Conservation (phyloP, 2,113 vertebrate species). For the Tympanuchus pallidicinctus region DNA sequence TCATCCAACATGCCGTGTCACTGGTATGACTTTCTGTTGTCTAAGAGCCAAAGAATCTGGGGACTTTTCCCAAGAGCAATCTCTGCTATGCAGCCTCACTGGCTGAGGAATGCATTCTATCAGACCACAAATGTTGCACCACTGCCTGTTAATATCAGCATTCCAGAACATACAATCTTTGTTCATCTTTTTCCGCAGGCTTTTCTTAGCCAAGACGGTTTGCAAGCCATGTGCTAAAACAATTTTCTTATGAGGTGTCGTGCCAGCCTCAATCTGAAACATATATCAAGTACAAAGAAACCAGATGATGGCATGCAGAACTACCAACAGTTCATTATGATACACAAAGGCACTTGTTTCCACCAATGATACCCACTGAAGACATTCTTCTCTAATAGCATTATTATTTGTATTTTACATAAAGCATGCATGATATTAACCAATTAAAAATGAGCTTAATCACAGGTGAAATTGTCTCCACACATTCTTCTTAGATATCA, state of each 20-base stretch:
- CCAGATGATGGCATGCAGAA: neutral
- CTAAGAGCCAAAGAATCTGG: conserved; percentile 63
- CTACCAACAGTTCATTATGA: neutral
- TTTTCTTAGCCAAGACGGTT: neutral
- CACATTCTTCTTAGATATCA: neutral
- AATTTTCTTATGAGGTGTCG: neutral
- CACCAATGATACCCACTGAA: neutral
- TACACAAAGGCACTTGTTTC: neutral
- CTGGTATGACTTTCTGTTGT: conserved; percentile 57
- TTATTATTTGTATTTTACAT: neutral
- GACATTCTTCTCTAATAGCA: neutral
- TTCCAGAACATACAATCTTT: neutral
- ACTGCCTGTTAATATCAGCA: conserved; percentile 30
- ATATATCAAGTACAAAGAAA: neutral
- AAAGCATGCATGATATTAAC: neutral
- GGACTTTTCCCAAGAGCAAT: conserved; percentile 60
- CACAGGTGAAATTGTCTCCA: neutral
- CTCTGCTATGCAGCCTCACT: conserved; percentile 52
- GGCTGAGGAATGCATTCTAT: conserved; percentile 59
- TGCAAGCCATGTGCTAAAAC: neutral
- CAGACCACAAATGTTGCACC: conserved; percentile 48
- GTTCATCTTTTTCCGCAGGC: neutral
- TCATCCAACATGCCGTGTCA: conserved; percentile 47
- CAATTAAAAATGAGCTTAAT: neutral
- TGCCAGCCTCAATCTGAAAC: neutral